Conservation (phyloP, 2,113 vertebrate genomes). For the Stictonetta naevosa region DNA sequence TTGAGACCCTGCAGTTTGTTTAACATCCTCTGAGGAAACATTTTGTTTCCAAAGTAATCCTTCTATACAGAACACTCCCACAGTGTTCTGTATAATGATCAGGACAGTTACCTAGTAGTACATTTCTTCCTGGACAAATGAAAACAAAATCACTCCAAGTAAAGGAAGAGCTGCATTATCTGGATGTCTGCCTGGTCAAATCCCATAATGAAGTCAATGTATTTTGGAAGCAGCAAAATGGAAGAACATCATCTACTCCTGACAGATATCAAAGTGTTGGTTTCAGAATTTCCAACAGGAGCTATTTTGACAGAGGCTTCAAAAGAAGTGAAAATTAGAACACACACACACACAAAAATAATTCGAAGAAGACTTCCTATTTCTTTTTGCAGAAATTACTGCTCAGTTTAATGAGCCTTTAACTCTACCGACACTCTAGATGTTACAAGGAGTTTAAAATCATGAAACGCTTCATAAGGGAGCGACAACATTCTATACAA, state of each 20-base stretch:
- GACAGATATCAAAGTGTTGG: slow-evolving; percentile 27
- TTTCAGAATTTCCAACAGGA: slow-evolving; percentile 39
- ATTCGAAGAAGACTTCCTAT: slow-evolving; percentile 39
- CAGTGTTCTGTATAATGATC: neutral
- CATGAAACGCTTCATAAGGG: slow-evolving; percentile 53
- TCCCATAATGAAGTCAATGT: slow-evolving; percentile 18
- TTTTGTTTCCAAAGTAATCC: neutral
- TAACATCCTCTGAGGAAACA: neutral
- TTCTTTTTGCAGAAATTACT: slow-evolving; percentile 51
- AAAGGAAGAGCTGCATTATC: slow-evolving; percentile 5
- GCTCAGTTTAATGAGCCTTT: slow-evolving; percentile 63
- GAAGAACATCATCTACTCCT: slow-evolving; percentile 24
- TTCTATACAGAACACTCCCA: slow-evolving; percentile 1
- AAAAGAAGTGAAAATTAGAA: slow-evolving; percentile 69
- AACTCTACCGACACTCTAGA: slow-evolving; percentile 41
- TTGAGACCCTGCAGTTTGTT: slow-evolving; percentile 8
- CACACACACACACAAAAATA: slow-evolving; percentile 3
- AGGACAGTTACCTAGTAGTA: neutral
- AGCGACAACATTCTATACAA: slow-evolving; percentile 34
- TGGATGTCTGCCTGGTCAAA: slow-evolving; percentile 40
- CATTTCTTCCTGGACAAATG: neutral
- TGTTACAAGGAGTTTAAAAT: slow-evolving; percentile 49
- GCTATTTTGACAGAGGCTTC: slow-evolving; percentile 61
- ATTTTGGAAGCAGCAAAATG: slow-evolving; percentile 44
- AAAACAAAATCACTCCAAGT: slow-evolving; percentile 8